Evolutionary conservation across 2,113 vertebrate genomes (phyloP).

Genomic region (Lates calcarifer): DNA sequence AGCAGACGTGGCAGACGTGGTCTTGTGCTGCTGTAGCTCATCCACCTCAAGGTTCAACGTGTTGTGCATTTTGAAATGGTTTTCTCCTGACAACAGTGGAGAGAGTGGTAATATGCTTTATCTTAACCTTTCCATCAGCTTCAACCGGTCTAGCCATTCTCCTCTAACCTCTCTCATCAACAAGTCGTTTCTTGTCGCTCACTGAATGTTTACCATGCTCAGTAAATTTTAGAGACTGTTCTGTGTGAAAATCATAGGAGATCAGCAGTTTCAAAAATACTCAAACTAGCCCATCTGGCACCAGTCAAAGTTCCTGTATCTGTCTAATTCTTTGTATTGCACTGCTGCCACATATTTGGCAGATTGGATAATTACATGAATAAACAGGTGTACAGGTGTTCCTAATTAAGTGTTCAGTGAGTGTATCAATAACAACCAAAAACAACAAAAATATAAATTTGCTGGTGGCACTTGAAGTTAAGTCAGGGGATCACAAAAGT

Average conservation of each 20-base stretch:
- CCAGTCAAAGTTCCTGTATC: neutral
- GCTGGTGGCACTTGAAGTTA: neutral
- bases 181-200: neutral
- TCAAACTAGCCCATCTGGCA: too few relatives aligned
- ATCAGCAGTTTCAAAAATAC: neutral
- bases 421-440: neutral
- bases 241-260: too few relatives aligned
- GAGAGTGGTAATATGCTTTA: neutral
- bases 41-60: neutral
- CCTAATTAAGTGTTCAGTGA: neutral
- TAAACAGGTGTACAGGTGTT: neutral
- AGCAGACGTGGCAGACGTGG: neutral
- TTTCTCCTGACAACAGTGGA: neutral
- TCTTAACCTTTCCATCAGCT: neutral
- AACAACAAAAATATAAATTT: neutral
- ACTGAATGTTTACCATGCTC: neutral
- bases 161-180: neutral
- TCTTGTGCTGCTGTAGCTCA: neutral
- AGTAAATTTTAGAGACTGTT: neutral
- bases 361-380: neutral
- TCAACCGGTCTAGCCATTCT: neutral
- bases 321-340: neutral
- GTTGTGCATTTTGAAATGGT: neutral
- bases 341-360: neutral
- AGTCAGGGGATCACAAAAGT: neutral